Percentiles rank a stretch among this genome's conserved stretches.
Conservation (phyloP, 2,888 invertebrate genomes). For the Rapana venosa region DNA sequence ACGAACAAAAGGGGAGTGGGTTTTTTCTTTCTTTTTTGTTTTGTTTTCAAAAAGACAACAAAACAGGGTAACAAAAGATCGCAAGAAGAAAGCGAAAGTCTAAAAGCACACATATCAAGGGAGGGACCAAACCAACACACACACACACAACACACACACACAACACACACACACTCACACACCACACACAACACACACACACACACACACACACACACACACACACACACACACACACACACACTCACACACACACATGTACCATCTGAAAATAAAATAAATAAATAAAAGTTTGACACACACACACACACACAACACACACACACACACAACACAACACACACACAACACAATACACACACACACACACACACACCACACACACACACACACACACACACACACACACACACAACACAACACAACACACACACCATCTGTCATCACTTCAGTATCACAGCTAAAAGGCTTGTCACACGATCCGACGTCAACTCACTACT, state of each 20-base stretch:
- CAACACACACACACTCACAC: neutral
- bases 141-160: constrained; percentile 1
- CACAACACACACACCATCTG: neutral
- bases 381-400: constrained; percentile 1
- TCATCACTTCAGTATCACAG: no score
- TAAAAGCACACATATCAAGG: neutral
- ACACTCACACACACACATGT: neutral
- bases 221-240: constrained; percentile 13
- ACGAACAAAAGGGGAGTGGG: no score
- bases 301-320: constrained; percentile 1
- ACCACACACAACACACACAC: no score
- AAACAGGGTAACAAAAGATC: no score
- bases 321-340: neutral
- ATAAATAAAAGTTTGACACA: no score
- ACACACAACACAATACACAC: neutral
- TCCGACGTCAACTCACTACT: no score
- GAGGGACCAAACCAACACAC: neutral
- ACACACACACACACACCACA: constrained; percentile 9
- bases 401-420: neutral
- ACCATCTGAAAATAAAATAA: no score
- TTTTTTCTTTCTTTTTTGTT: no score
- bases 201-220: constrained; percentile 1
- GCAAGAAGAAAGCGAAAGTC: no score
- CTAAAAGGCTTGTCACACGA: no score
- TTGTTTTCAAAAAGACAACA: no score